These are phyloP conservation scores for Lonchura striata DNA, from an alignment of 2,113 vertebrate genomes.

Conservation along the genomic window DNA sequence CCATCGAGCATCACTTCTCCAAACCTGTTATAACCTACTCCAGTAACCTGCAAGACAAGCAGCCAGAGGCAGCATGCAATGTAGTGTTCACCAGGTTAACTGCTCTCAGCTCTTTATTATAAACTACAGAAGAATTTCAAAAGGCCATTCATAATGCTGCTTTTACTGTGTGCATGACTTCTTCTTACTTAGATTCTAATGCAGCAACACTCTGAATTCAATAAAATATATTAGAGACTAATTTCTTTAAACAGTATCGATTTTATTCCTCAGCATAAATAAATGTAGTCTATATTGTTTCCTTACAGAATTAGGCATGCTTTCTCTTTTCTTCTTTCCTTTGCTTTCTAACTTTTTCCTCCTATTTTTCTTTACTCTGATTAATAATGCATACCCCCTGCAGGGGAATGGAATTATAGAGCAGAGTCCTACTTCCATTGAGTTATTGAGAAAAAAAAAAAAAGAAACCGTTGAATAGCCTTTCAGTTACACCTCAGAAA, in stretches of 20 bases:
- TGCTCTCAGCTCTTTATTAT: background rate
- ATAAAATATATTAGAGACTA: background rate
- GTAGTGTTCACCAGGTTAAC: background rate
- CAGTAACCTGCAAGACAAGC: slow-evolving; percentile 83
- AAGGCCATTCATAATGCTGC: background rate
- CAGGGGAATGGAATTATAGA: background rate
- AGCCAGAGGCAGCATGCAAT: background rate
- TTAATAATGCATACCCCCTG: background rate
- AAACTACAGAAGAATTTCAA: background rate
- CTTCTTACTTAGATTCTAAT: background rate
- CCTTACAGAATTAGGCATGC: background rate
- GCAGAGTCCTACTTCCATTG: background rate
- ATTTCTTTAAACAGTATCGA: background rate
- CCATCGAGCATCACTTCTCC: slow-evolving; percentile 90
- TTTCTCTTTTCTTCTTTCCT: background rate
- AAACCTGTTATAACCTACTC: slow-evolving; percentile 92
- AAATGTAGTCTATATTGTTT: background rate
- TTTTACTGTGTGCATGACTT: background rate
- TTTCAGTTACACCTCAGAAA: background rate
- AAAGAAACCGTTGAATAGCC: background rate
- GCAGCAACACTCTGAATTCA: background rate
- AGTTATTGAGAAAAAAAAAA: background rate
- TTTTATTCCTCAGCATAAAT: background rate
- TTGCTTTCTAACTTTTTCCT: background rate
- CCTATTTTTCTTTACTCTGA: background rate